Evolutionary conservation across 2,888 invertebrate species (phyloP).

Genomic region (Incurvaria masculella): DNA sequence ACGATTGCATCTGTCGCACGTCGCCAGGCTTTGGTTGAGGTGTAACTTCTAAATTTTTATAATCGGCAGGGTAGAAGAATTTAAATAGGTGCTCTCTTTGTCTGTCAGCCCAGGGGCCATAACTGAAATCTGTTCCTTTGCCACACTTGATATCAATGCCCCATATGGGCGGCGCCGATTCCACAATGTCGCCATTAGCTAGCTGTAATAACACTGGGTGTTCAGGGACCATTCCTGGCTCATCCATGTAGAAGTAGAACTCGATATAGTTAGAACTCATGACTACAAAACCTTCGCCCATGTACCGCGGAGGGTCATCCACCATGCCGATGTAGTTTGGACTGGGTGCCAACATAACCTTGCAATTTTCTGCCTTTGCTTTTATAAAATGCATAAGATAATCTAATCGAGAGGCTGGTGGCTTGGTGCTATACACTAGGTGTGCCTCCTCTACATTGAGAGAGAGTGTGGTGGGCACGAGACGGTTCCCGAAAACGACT

Average conservation of each 20-base stretch:
- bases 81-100: conserved; percentile 93
- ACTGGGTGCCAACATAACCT: conserved; percentile 94
- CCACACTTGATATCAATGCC: conserved; percentile 95
- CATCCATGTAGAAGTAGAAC: conserved; percentile 96
- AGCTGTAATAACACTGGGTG: conserved; percentile 85
- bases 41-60: conserved; percentile 75
- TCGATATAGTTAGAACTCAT: conserved; percentile 94
- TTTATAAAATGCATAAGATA: conserved; percentile 95
- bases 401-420: conserved; percentile 89
- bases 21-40: conserved; percentile 84
- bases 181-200: conserved; percentile 91
- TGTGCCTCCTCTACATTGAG: conserved; percentile 93
- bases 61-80: conserved; percentile 93
- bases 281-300: conserved; percentile 98
- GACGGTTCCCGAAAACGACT: conserved; percentile 91
- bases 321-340: conserved; percentile 91
- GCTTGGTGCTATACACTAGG: conserved; percentile 92
- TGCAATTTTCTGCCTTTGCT: conserved; percentile 92
- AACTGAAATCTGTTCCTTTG: conserved; percentile 94
- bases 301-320: conserved; percentile 91
- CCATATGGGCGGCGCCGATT: conserved; percentile 92
- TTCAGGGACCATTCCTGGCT: conserved; percentile 89
- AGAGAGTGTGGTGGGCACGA: conserved; percentile 90
- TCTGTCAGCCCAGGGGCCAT: conserved; percentile 98
- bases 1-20: conserved; percentile 82